phyloP scores from a whole-genome alignment of 1,140 invertebrate genomes.

The Nasonia vitripennis region DNA sequence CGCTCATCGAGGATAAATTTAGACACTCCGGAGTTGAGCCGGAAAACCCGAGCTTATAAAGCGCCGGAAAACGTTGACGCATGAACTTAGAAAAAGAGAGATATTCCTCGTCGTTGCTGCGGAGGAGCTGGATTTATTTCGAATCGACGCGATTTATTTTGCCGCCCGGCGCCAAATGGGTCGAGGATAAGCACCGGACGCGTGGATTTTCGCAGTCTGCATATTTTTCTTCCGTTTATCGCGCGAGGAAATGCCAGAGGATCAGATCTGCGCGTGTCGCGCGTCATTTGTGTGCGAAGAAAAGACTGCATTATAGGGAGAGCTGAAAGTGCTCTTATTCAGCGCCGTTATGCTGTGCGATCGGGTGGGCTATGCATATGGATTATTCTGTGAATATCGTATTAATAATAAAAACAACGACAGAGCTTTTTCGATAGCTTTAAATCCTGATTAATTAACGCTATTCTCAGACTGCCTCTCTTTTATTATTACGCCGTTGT shows the following conservation, averaged over 20 bases:
- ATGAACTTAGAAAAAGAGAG: neutral
- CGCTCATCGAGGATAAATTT: conserved; percentile 7
- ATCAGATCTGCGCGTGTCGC: neutral
- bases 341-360: neutral
- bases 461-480: no score
- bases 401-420: no score
- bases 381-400: no score
- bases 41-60: conserved; percentile 22
- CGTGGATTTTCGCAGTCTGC: conserved; percentile 40
- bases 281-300: neutral
- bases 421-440: no score
- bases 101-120: neutral
- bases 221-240: conserved; percentile 43
- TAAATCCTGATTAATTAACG: no score
- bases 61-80: neutral
- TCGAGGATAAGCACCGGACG: conserved; percentile 46
- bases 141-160: conserved; percentile 34
- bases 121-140: neutral
- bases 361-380: neutral
- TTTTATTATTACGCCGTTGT: no score
- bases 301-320: neutral
- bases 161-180: conserved; percentile 45
- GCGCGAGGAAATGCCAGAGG: neutral
- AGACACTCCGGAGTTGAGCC: neutral
- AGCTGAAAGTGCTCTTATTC: conserved; percentile 13